Evolutionary conservation across 30 jellyfish, hydroid and myxozoan genomes (phyloP), one percentile per base, ranked within the genome.

Genomic region (Hydractinia symbiolongicarpus): DNA sequence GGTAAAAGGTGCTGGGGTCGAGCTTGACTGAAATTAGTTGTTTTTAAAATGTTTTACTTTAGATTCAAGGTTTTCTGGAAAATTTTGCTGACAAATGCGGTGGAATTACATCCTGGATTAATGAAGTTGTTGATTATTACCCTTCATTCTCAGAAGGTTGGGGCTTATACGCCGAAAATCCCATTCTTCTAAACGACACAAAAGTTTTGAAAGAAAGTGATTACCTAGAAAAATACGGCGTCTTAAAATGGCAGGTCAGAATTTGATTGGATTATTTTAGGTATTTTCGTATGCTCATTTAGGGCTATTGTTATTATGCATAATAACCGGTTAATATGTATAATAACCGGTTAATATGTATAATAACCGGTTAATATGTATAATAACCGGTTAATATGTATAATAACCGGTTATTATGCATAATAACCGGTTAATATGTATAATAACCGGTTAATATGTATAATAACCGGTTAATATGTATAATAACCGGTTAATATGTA

Each of bases 51-150:
- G 74, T 79, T 56, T 7, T 61, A 4, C 19, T 54, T 7, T 77
- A 88, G 96, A 83, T 88, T 51, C 96, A 88, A 83, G 96, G 96
- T n/a, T 88, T n/a, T 53, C 62, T 88, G 86, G 96, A 88, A 54
- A 88, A 83, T 73, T 88, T 88, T 78, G 90, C 86, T 14, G 96
- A 83, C 82, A 62, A 81, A 17, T 88, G 96, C 81, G 88, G 74
- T 11, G 94, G 84, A 55, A 56, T 76, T 66, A 72, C 84, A 13
- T 69, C 84, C 11, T 88, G 96, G 96, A 62, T 88, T 53, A 88
- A 83, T 64, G 88, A 88, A 84, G 75, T 88, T 83, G 81, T 88
- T 1, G 85, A 86, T 69, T 88, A 83, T 55, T 82, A 88, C 78
- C 91, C 94, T 8, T 86, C 90, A 4, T 88, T 88, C 67, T 86